phyloP scores from a whole-genome alignment of 1,140 invertebrate genomes.

The Drosophila takahashii region DNA sequence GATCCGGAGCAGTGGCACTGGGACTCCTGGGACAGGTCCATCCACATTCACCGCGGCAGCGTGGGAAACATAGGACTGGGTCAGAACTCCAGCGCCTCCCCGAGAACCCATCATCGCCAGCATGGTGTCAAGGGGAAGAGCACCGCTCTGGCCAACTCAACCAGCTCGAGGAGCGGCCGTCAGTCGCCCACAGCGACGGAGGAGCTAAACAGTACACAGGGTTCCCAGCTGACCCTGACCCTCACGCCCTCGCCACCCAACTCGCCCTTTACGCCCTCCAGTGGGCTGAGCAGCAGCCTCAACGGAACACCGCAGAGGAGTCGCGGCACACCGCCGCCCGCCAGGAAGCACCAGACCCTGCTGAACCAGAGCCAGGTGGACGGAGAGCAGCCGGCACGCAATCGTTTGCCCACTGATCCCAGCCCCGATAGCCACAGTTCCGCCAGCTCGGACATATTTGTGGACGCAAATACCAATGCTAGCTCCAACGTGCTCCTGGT shows the following conservation, averaged over 20 bases:
- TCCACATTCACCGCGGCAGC: constrained; percentile 75
- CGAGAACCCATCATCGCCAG: constrained; percentile 66
- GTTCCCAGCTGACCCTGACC: constrained; percentile 69
- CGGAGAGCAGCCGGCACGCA: constrained; percentile 83
- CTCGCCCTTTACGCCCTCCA: constrained; percentile 85
- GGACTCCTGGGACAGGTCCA: constrained; percentile 95
- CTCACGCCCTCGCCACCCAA: constrained; percentile 82
- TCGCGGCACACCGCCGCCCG: constrained; percentile 89
- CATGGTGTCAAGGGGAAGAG: constrained; percentile 54
- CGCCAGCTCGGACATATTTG: constrained; percentile 85
- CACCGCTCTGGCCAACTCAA: constrained; percentile 14
- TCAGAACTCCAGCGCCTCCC: constrained; percentile 58
- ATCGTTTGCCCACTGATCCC: constrained; percentile 90
- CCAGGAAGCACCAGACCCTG: constrained; percentile 88
- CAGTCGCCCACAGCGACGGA: constrained; percentile 50
- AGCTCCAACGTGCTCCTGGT: constrained; percentile 86
- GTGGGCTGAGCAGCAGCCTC: constrained; percentile 49
- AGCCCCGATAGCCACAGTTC: constrained; percentile 85
- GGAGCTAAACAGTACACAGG: constrained; percentile 51
- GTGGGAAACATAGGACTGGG: constrained; percentile 67
- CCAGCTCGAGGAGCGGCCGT: constrained; percentile 50
- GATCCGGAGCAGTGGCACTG: constrained; percentile 90
- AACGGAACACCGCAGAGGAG: constrained; percentile 72
- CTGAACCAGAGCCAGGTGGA: constrained; percentile 37
- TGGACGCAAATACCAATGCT: constrained; percentile 79